Conservation (phyloP, 53 echinoderm and acorn worm species). For the Luidia sarsii region DNA sequence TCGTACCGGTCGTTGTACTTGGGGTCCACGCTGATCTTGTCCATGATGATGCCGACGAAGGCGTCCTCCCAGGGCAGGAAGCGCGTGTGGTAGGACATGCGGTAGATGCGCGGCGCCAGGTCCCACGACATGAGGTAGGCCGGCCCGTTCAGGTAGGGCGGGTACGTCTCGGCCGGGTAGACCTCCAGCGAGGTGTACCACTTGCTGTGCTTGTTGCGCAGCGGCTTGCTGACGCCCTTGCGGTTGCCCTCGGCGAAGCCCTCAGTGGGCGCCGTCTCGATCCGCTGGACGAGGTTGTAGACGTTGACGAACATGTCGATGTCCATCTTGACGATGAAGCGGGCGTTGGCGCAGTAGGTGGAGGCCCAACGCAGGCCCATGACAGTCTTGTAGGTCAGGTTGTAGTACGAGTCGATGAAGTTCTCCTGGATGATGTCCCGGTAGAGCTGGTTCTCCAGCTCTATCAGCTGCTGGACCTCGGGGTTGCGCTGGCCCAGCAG, state of each 20-base stretch:
- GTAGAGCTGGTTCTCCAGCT: conserved; percentile 32
- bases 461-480: conserved; percentile 33
- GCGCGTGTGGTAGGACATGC: conserved; percentile 45
- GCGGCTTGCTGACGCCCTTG: conserved; percentile 20
- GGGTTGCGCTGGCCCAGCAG: conserved; percentile 53
- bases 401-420: conserved; percentile 70
- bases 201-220: conserved; percentile 62
- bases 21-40: conserved; percentile 50
- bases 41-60: conserved; percentile 67
- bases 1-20: conserved; percentile 38
- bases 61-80: conserved; percentile 87
- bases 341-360: conserved; percentile 61
- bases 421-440: conserved; percentile 72
- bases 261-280: conserved; percentile 25
- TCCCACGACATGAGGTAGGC: conserved; percentile 71
- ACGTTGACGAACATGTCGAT: conserved; percentile 74
- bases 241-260: conserved; percentile 54
- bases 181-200: conserved; percentile 63
- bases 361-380: conserved; percentile 79
- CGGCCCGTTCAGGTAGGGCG: conserved; percentile 66
- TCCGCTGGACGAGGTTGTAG: conserved; percentile 46
- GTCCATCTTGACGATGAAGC: conserved; percentile 72
- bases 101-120: conserved; percentile 49
- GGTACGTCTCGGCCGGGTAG: conserved; percentile 63
- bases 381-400: conserved; percentile 73